Base-by-base conservation (phyloP, 2,797 vertebrate species). In the Acanthurus tractus region DNA sequence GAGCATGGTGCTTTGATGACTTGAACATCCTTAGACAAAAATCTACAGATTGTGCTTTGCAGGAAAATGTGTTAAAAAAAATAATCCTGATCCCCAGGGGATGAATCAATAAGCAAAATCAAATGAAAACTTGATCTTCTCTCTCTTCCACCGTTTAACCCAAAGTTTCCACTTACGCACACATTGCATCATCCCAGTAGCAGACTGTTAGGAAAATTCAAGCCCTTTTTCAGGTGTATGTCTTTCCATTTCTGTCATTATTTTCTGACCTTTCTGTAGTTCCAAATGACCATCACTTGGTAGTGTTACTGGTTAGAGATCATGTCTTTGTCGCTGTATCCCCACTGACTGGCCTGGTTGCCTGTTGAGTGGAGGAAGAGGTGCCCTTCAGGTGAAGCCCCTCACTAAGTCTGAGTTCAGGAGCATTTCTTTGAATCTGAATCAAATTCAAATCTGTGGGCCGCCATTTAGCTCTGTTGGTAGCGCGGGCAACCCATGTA, bases 151-250 rank as follows among this genome's bases (percentile, higher is more conserved):
- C 40, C 48, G 48, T 11, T 49, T 34, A 46, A 29, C 29, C 17
- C 12, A 7, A 50, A 49, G 17, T 36, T 49, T 38, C 29, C 29
- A 63, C 46, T 53, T 53, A 18, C 36, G 18, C 20, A 18, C 20
- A 52, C 14, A 14, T 52, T 64, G 48, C 48, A 64, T 62, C 58
- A 62, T 46, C 58, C 22, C 25, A 45, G 22, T 25, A 22, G 40
- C 20, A 44, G 22, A 8, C 23, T 46, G 59, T 44, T 11, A 1
- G 46, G 22, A 63, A 45, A 9, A 44, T 22, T 20, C 10, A 13
- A 50, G 18, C 29, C 49, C 12, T 8, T 13, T 25, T 7, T 42
- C 15, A 25, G 20, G 5, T 8, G 20, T 6, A 66, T 25, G 15
- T 53, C n/a, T 40, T 46, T 50, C 46, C 17, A 20, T 22, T 20